Evolutionary conservation across 1,140 invertebrate species (phyloP).

Genomic region (Aphaenogaster ashmeadi): DNA sequence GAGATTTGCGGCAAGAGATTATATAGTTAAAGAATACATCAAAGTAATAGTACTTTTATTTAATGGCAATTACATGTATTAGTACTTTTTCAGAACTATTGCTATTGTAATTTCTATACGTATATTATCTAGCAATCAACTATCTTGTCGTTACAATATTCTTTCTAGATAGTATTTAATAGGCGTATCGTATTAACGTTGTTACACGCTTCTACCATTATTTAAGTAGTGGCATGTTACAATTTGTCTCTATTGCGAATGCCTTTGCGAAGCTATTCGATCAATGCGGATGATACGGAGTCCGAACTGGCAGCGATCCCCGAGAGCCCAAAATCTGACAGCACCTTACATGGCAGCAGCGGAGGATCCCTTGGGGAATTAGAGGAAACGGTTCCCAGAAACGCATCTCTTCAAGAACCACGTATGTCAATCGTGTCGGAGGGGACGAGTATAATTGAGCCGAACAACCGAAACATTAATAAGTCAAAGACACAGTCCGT

Average conservation of each 20-base stretch:
- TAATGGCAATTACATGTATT: not conserved
- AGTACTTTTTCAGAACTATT: not conserved
- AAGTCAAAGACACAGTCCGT: constrained; percentile 23
- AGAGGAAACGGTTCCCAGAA: constrained; percentile 87
- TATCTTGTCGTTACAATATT: not conserved
- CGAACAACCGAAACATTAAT: constrained; percentile 46
- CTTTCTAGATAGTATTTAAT: not conserved
- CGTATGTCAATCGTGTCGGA: constrained; percentile 80
- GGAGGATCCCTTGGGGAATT: constrained; percentile 88
- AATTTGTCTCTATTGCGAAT: constrained; percentile 81
- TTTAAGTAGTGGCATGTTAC: constrained; percentile 76
- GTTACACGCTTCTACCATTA: constrained; percentile 62
- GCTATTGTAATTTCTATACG: not conserved
- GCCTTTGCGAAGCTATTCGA: constrained; percentile 89
- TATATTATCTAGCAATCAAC: not conserved
- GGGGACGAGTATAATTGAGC: constrained; percentile 63
- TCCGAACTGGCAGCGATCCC: constrained; percentile 95
- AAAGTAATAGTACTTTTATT: constrained; percentile 15
- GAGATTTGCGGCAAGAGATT: not conserved
- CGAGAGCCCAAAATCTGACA: constrained; percentile 95
- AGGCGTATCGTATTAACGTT: not conserved
- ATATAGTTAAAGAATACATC: not conserved
- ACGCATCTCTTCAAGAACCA: constrained; percentile 78
- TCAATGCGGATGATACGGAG: constrained; percentile 94
- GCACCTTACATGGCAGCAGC: constrained; percentile 92